Evolutionary conservation across 2,888 invertebrate genomes (phyloP).

Genomic region (Endotricha flammealis): DNA sequence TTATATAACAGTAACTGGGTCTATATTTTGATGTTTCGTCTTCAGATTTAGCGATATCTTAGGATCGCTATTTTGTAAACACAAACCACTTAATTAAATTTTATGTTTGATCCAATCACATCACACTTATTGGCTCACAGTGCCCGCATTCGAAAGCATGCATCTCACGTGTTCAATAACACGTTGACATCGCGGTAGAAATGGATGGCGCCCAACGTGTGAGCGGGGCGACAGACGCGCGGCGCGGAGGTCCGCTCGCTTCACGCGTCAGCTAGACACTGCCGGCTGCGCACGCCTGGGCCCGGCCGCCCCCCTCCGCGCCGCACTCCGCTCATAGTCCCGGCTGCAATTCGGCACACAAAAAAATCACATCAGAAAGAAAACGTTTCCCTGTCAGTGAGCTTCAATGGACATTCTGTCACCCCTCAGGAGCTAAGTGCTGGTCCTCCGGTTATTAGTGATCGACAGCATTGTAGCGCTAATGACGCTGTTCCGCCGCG

Average conservation of each 20-base stretch:
- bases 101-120: slow-evolving; percentile 25
- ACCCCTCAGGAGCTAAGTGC: slow-evolving; percentile 51
- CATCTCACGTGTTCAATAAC: slow-evolving; percentile 26
- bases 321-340: slow-evolving; percentile 27
- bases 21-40: no score
- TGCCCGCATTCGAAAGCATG: slow-evolving; percentile 17
- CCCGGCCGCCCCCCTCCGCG: slow-evolving; percentile 55
- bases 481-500: slow-evolving; percentile 53
- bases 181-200: slow-evolving; percentile 32
- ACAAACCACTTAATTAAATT: slow-evolving; percentile 28
- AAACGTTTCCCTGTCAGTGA: slow-evolving; percentile 66
- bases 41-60: slow-evolving; percentile 15
- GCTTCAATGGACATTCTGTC: slow-evolving; percentile 55
- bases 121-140: slow-evolving; percentile 15
- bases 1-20: slow-evolving; percentile 2
- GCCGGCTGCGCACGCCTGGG: slow-evolving; percentile 71
- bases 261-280: slow-evolving; percentile 51
- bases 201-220: slow-evolving; percentile 59
- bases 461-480: slow-evolving; percentile 46
- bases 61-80: slow-evolving; percentile 23
- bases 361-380: slow-evolving; percentile 64
- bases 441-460: slow-evolving; percentile 57
- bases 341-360: slow-evolving; percentile 61
- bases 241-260: slow-evolving; percentile 33
- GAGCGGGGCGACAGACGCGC: slow-evolving; percentile 26